Base-by-base conservation (phyloP, 2,797 vertebrate species). In the Microctenopoma stevenorrisi region DNA sequence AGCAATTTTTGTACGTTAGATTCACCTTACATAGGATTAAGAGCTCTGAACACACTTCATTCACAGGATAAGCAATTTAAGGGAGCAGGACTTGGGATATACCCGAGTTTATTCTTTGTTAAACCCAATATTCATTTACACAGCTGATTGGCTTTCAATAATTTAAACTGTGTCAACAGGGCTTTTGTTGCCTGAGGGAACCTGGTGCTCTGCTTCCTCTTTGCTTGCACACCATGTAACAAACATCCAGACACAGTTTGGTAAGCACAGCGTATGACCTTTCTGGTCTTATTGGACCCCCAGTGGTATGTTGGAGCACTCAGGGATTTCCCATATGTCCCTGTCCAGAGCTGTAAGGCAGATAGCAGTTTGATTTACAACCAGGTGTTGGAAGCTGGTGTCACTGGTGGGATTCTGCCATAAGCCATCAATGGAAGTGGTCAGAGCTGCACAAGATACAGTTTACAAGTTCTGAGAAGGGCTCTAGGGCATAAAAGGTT, bases 391-490 rank as follows among this genome's bases (percentile, higher is more conserved):
- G 57, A 68, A 74, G 81, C 59, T 50, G 53, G 64, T 81, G 79
- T 79, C 15, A 14, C 70, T 55, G 35, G 65, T 68, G 54, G 74
- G 75, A 84, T 86, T 84, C 68, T 76, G 67, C 69, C 73, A 55
- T 84, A 86, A 91, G 81, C 88, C 82, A 69, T 72, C 55, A 46
- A 61, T 87, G 83, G 82, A 82, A 81, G 87, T 74, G 65, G 83
- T 71, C 70, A 68, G 80, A 66, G 75, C 74, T 70, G 28, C 70
- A 81, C 63, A 63, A 86, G 88, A 90, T 87, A 86, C 81, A 88
- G 81, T 86, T 91, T 86, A 86, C 82, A 42, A 87, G 81, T 92
- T 93, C 91, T 88, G 72, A 87, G 89, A 93, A 92, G 64, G 81
- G 58, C 77, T 75, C 68, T 3, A 54, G 87, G 87, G 81, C 62